A percentile compares a stretch with the other conserved stretches of the same genome.
Evolutionary conservation across 2,797 vertebrate genomes (phyloP).

Genomic region (Xiphorhynchus erythropygius): DNA sequence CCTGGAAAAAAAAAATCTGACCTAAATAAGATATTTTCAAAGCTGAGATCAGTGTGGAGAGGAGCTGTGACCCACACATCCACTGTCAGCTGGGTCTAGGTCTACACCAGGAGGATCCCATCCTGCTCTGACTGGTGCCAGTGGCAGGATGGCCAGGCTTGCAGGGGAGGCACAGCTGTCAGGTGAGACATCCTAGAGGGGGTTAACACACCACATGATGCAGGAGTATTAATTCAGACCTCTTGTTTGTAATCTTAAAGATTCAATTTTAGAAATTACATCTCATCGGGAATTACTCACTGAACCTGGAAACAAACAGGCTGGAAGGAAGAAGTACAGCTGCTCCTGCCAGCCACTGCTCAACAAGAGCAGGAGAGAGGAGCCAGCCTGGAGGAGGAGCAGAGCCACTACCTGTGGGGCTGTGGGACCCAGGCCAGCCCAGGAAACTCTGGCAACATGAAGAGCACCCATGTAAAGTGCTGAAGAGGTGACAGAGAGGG

Average conservation of each 20-base stretch:
- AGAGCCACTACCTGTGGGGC: background rate
- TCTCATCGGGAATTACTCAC: background rate
- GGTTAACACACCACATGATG: background rate
- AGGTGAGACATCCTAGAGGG: background rate
- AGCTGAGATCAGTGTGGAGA: background rate
- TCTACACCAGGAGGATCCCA: background rate
- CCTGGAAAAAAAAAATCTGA: background rate
- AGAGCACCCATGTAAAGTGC: fast-evolving
- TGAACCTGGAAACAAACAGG: background rate
- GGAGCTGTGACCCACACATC: background rate
- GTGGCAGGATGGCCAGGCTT: background rate
- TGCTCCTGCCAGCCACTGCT: background rate
- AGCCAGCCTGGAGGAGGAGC: background rate
- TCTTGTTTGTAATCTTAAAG: background rate
- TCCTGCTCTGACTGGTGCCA: background rate
- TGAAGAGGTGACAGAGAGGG: background rate
- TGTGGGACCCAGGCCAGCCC: background rate
- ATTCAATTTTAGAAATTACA: conserved; percentile 31
- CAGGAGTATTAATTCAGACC: background rate
- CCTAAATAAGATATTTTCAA: conserved; percentile 27
- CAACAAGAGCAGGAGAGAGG: background rate
- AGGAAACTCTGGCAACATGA: fast-evolving
- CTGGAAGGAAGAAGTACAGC: background rate
- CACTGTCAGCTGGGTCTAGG: background rate
- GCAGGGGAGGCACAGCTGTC: background rate